Conservation (phyloP, 2,113 vertebrate genomes). For the Garra rufa region DNA sequence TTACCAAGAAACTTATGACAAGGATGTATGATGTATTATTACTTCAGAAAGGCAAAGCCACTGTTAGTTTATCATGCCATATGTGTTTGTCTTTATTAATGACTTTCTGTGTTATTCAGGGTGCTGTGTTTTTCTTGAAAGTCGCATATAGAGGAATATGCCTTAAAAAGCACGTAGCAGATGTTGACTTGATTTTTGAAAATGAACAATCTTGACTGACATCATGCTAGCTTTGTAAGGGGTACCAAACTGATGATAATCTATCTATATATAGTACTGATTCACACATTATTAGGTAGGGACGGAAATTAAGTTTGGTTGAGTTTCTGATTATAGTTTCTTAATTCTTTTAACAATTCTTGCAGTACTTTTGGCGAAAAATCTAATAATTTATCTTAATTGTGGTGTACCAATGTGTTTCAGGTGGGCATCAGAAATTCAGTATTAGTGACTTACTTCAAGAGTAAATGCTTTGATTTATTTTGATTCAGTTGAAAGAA, state of each 20-base stretch:
- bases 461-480: neutral
- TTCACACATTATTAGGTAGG: neutral
- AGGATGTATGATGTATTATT: constrained; percentile 29
- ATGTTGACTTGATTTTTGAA: neutral
- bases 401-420: neutral
- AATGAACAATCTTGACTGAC: neutral
- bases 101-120: constrained; percentile 19
- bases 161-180: neutral
- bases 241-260: too few species aligned
- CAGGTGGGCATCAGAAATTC: neutral
- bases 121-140: constrained; percentile 7
- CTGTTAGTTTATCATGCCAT: constrained; percentile 39
- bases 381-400: neutral
- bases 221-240: constrained; percentile 1
- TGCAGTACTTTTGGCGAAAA: neutral
- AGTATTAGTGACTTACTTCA: neutral
- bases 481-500: neutral
- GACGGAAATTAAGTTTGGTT: neutral
- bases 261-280: too few species aligned
- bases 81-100: constrained; percentile 40
- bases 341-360: neutral
- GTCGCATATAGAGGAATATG: neutral
- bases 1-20: constrained; percentile 2
- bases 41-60: constrained; percentile 23
- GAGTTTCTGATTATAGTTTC: neutral